Evolutionary conservation across 2,797 vertebrate species (phyloP).

Genomic region (Melanotaenia maccullochi): DNA sequence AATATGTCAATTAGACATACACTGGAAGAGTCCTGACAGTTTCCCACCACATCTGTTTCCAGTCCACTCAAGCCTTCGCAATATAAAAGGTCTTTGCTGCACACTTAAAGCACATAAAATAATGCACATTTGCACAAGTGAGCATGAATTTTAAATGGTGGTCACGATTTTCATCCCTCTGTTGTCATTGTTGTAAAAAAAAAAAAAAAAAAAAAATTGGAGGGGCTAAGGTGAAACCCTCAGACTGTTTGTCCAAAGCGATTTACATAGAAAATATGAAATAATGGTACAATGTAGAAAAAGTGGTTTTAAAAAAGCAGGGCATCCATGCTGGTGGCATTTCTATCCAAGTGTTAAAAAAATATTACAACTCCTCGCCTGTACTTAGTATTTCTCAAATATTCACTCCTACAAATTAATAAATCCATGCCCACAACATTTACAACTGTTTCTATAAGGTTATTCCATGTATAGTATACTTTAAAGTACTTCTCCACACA

Average conservation of each 20-base stretch:
- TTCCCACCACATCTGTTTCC: conserved; percentile 62
- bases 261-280: background rate
- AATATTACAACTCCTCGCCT: background rate
- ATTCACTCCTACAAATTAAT: background rate
- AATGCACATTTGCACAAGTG: conserved; percentile 7
- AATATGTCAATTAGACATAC: conserved; percentile 51
- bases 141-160: background rate
- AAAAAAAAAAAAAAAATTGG: background rate
- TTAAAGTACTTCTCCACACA: background rate
- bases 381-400: background rate
- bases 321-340: background rate
- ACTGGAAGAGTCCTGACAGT: conserved; percentile 60
- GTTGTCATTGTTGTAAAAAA: background rate
- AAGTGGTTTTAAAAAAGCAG: background rate
- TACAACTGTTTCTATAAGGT: background rate
- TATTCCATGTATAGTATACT: background rate
- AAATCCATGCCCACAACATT: background rate
- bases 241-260: background rate
- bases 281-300: background rate
- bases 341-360: background rate
- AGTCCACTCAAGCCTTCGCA: conserved; percentile 24
- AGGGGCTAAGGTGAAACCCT: background rate
- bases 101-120: conserved; percentile 6
- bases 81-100: conserved; percentile 13
- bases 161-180: background rate